Base-by-base conservation (phyloP, 2,888 invertebrate genomes). In the Stenolophus ochropezus region DNA sequence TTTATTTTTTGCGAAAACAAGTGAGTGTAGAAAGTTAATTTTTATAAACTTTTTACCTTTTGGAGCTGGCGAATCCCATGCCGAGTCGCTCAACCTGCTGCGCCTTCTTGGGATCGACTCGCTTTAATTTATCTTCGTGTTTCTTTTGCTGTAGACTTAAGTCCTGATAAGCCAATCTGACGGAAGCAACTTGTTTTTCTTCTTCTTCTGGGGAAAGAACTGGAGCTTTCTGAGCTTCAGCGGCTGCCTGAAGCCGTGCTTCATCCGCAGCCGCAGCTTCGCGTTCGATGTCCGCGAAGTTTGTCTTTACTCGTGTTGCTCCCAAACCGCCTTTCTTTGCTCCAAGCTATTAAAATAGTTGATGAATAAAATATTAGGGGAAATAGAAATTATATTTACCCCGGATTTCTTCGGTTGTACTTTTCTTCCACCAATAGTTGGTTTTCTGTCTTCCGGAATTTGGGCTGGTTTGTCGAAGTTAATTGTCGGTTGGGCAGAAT, bases 251-350 rank as follows among this genome's bases (percentile, higher is more conserved):
- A 73, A 87, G 77, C 23, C 86, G 86, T 11, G 94, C 92, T 88
- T 96, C 95, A 89, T 97, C 96, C 1, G 95, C 94, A 89, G 96
- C 92, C 86, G 94, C 94, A 4, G 98, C 98, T 86, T 96, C 95
- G 84, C 94, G 94, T 90, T 99, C 98, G 83, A 99, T 93, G 87
- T 98, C 98, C 16, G 96, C 96, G 89, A 99, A 99, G 90, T 98
- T 97, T 2, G 97, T 93, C 86, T 95, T 95, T 23, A 99, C 97
- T 89, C 96, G 96, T 74, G 97, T 98, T 14, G 99, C 99, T 73
- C 99, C 99, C 77, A 99, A 90, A 0, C 96, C 96, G 51, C 95
- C 94, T 88, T 97, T 98, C 84, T 96, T 97, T 0, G 93, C 94
- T 11, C 97, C 97, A 86, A 97, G 87, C 96, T 96, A 79, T 58